Evolutionary conservation across 1,140 invertebrate genomes (phyloP), one percentile per base, ranked within the genome.

Genomic region (Rhyacophila brunnea): DNA sequence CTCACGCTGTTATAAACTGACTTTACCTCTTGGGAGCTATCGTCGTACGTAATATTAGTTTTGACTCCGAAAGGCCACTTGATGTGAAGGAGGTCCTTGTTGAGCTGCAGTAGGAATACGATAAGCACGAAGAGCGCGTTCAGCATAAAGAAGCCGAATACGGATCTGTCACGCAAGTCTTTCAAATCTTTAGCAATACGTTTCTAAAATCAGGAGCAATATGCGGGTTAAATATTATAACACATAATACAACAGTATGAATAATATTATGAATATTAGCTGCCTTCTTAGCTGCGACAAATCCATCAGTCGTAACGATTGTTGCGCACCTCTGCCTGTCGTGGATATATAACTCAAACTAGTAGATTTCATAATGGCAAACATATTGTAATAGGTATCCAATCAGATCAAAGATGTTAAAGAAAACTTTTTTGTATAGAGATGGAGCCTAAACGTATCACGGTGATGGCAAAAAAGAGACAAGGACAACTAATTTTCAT

Each of bases 81-180:
- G 71, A 96, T 83, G 77, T 96, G 93, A 63, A 95, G 83, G 74
- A 87, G 85, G 77, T 96, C 92, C 86, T 96, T 96, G 82, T 96
- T 95, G 77, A 96, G 83, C 84, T 97, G 95, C 68, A 98, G 88
- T 72, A 98, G 87, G 80, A 98, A 94, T 68, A 98, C 94, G 81
- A 98, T 95, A 71, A 98, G 86, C 65, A 98, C 94, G 86, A 98
- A 99, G 66, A 98, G 86, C 57, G 94, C 92, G 82, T 99, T 99
- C 72, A 96, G 80, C 93, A 99, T 98, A 82, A 96, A 93, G 83
- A 98, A 98, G 53, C 87, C 91, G 81, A 98, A 97, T 18, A 96
- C 93, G 62, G 92, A 91, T 70, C 91, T 88, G 79, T 97, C 93
- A 73, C 95, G 85, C 66, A 98, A 83, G 70, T 95, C 93, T 84